Base-by-base conservation (phyloP, 1,140 invertebrate genomes). In the Hesperophylax magnus region DNA sequence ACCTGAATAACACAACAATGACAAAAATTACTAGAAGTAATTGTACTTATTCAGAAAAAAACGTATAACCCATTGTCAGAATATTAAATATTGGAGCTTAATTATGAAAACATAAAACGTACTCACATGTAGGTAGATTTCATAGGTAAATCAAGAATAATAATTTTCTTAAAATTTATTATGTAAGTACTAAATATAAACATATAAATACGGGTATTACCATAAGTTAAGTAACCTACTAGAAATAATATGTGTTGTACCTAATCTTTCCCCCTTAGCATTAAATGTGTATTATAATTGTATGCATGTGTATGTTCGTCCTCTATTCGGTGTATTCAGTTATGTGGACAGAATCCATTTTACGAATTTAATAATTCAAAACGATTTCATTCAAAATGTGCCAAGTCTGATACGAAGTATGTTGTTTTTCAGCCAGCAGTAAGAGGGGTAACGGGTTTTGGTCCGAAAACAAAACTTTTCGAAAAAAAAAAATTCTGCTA, bases 141-240 rank as follows among this genome's bases (percentile, higher is more conserved):
- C 31, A 31, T 60, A 61, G 31, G 31, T 74, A 80, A 74, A 58
- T 75, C 52, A 58, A 69, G 31, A 72, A 71, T 71, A 69, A 72
- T 72, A 53, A 72, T 75, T 58, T 52, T 53, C 17, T 75, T 60
- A 58, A 34, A 31, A 31, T 60, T 60, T 60, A 76, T 76, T 58
- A 39, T 76, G 54, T 60, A 69, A 76, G 18, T 54, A 47, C 39
- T 47, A 47, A 47, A 47, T 47, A 47, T 76, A 80, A 74, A 80
- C 34, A 80, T 76, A 58, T 75, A 47, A 24, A 76, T 80, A 80
- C 79, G 79, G 79, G 79, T 80, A 80, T 80, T 80, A 80, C 31
- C 54, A n/a, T 75, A 58, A 47, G 79, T 22, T 39, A 65, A 54
- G 20, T 72, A 72, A 72, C 52, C 69, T 72, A 53, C 14, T 72